Percentiles rank a stretch among this genome's conserved stretches.
Conservation (phyloP, 2,888 invertebrate genomes). For the Ophion ellenae region DNA sequence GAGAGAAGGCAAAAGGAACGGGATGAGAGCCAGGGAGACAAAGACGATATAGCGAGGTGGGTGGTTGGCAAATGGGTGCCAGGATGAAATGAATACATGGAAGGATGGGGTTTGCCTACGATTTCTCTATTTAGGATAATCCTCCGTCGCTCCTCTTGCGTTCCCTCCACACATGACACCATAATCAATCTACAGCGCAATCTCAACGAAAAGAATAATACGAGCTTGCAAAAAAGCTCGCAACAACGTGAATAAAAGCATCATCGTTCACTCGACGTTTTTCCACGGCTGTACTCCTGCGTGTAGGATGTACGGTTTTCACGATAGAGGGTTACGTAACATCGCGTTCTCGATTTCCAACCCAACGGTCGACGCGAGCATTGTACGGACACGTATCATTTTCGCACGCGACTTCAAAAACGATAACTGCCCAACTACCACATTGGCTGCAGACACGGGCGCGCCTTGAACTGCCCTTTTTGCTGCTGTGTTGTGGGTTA, state of each 20-base stretch:
- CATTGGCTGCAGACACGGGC: neutral
- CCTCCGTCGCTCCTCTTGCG: neutral
- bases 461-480: neutral
- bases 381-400: constrained; percentile 41
- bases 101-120: constrained; percentile 19
- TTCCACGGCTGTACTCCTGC: constrained; percentile 2
- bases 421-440: constrained; percentile 20
- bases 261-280: constrained; percentile 53
- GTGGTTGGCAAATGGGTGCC: neutral
- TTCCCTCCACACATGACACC: neutral
- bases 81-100: neutral
- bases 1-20: constrained; percentile 3
- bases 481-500: neutral
- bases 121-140: constrained; percentile 32
- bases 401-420: constrained; percentile 62
- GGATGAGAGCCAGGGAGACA: constrained; percentile 3
- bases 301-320: neutral
- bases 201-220: constrained; percentile 1
- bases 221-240: neutral
- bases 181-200: constrained; percentile 38
- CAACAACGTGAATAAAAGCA: constrained; percentile 48
- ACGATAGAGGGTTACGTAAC: constrained; percentile 37
- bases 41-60: neutral
- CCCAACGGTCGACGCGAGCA: constrained; percentile 40
- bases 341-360: constrained; percentile 64